Evolutionary conservation across 2,797 vertebrate species (phyloP).

Genomic region (Crypturellus tataupa): DNA sequence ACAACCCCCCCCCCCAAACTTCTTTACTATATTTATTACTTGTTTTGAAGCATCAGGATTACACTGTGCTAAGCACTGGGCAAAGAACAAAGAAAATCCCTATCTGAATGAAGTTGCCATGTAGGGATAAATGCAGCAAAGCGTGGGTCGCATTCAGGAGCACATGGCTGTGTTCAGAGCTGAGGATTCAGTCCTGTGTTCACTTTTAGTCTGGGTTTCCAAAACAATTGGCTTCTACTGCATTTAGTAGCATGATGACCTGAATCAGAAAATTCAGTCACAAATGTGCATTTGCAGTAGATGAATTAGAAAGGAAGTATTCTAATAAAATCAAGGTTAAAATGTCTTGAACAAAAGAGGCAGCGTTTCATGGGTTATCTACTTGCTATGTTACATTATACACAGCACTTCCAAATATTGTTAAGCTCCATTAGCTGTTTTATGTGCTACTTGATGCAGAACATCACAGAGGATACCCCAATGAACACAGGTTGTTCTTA

Average conservation of each 20-base stretch:
- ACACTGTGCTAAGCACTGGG: background rate
- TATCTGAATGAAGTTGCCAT: background rate
- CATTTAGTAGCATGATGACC: accelerated
- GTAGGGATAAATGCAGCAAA: background rate
- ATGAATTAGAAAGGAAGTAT: background rate
- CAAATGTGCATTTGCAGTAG: accelerated
- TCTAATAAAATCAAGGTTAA: background rate
- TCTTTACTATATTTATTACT: background rate
- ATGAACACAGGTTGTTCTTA: no score
- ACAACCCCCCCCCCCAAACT: background rate
- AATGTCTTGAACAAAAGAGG: background rate
- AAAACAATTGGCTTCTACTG: background rate
- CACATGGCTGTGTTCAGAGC: background rate
- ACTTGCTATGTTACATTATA: background rate
- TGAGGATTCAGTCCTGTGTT: background rate
- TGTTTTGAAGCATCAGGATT: background rate
- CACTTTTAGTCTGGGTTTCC: background rate
- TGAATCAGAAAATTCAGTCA: background rate
- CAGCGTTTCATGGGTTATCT: background rate
- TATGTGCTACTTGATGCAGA: background rate
- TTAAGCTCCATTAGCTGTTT: background rate
- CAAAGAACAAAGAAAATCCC: background rate
- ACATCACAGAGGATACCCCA: background rate
- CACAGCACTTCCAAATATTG: background rate
- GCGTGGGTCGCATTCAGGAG: background rate